These are phyloP conservation scores for Hemibagrus wyckioides DNA, from an alignment of 2,113 vertebrate genomes.

Conservation along the genomic window DNA sequence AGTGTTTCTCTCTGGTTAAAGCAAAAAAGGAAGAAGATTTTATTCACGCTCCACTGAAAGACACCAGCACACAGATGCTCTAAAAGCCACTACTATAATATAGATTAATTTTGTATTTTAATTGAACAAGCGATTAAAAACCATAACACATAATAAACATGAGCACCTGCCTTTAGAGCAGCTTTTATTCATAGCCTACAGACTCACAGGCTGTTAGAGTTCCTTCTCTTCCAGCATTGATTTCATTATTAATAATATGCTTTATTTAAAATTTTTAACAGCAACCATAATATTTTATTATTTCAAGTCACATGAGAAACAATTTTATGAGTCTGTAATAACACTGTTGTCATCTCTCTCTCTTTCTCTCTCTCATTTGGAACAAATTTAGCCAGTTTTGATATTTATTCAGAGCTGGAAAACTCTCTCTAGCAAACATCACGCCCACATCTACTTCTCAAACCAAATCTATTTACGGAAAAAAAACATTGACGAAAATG, in stretches of 20 bases:
- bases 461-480: background rate
- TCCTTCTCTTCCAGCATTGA: background rate
- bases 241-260: background rate
- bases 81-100: background rate
- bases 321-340: background rate
- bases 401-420: background rate
- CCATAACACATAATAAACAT: background rate
- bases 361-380: background rate
- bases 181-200: background rate
- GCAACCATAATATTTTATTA: background rate
- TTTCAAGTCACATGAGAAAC: background rate
- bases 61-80: background rate
- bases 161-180: background rate
- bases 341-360: background rate
- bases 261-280: background rate
- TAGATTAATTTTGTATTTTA: background rate
- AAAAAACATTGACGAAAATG: background rate
- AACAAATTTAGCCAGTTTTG: background rate
- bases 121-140: background rate
- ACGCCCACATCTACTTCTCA: background rate
- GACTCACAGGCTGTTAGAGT: background rate
- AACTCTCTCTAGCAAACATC: background rate
- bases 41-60: background rate
- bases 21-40: background rate
- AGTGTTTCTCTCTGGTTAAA: background rate